A percentile compares a stretch with the other conserved stretches of the same genome.
These are phyloP conservation scores for Cheilosia scutellata DNA, from an alignment of 2,888 invertebrate species.

Conservation along the genomic window DNA sequence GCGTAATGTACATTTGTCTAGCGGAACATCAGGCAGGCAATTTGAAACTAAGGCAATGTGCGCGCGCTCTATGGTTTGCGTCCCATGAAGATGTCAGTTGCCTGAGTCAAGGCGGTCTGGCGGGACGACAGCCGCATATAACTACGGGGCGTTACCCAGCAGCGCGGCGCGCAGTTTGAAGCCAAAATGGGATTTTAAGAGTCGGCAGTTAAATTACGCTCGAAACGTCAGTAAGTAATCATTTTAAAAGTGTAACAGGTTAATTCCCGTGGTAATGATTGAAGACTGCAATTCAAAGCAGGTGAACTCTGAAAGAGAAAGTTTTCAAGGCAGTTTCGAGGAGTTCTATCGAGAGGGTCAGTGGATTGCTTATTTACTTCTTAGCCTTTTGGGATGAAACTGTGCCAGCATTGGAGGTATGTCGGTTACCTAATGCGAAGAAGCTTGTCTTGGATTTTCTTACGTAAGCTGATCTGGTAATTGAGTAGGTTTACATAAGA, in stretches of 20 bases:
- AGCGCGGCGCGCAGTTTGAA: constrained; percentile 54
- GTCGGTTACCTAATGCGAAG: too few relatives aligned
- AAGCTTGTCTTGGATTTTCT: too few relatives aligned
- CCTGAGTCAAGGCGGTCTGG: neutral
- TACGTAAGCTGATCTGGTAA: too few relatives aligned
- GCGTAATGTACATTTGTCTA: constrained; percentile 36
- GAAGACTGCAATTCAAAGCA: constrained; percentile 35
- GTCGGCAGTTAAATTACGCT: constrained; percentile 49
- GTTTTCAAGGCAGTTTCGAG: constrained; percentile 15
- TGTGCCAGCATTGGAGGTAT: too few relatives aligned
- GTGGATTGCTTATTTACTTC: too few relatives aligned
- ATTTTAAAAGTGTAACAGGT: constrained; percentile 70
- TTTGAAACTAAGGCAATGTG: constrained; percentile 32
- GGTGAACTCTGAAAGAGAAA: constrained; percentile 63
- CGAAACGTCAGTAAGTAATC: constrained; percentile 41
- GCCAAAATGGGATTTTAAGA: constrained; percentile 70
- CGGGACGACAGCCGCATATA: constrained; percentile 10
- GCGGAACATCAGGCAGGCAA: constrained; percentile 8
- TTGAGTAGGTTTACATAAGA: too few relatives aligned
- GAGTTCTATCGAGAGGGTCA: neutral
- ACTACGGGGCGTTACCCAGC: constrained; percentile 63
- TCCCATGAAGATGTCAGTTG: constrained; percentile 56
- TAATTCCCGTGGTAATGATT: constrained; percentile 59
- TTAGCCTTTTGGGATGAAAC: too few relatives aligned
- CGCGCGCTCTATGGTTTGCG: constrained; percentile 21